Evolutionary conservation across 2,113 vertebrate species (phyloP).

Genomic region (Pomatostomus ruficeps): DNA sequence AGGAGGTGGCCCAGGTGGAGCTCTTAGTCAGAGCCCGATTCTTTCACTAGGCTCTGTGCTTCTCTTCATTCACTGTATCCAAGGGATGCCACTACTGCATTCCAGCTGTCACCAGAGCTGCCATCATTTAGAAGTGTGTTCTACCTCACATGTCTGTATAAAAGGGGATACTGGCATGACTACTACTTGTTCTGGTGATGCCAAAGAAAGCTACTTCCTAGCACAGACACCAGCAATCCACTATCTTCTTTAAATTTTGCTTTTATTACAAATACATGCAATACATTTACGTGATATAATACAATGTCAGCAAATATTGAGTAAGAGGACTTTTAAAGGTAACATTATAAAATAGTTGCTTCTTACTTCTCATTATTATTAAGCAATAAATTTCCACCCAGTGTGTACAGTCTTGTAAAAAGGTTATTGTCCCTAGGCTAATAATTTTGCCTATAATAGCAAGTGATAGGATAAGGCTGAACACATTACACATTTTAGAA

Average conservation of each 20-base stretch:
- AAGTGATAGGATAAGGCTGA: neutral
- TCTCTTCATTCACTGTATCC: neutral
- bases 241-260: slow-evolving; percentile 9
- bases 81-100: neutral
- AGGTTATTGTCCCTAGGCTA: neutral
- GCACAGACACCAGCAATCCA: neutral
- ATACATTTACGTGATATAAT: neutral
- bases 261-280: slow-evolving; percentile 41
- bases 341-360: neutral
- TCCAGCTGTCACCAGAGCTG: neutral
- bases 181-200: neutral
- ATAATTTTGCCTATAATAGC: slow-evolving; percentile 7
- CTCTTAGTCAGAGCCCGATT: rapidly evolving
- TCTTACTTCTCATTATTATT: neutral
- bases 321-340: neutral
- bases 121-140: neutral
- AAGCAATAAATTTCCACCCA: slow-evolving; percentile 26
- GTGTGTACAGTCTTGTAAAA: slow-evolving; percentile 15
- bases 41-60: rapidly evolving
- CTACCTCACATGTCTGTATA: neutral
- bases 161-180: neutral
- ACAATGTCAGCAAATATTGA: slow-evolving; percentile 13
- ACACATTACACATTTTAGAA: neutral
- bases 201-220: neutral
- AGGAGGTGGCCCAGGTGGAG: neutral